Evolutionary conservation across 2,888 invertebrate genomes (phyloP), one percentile per base, ranked within the genome.

Genomic region (Thecophora atra): DNA sequence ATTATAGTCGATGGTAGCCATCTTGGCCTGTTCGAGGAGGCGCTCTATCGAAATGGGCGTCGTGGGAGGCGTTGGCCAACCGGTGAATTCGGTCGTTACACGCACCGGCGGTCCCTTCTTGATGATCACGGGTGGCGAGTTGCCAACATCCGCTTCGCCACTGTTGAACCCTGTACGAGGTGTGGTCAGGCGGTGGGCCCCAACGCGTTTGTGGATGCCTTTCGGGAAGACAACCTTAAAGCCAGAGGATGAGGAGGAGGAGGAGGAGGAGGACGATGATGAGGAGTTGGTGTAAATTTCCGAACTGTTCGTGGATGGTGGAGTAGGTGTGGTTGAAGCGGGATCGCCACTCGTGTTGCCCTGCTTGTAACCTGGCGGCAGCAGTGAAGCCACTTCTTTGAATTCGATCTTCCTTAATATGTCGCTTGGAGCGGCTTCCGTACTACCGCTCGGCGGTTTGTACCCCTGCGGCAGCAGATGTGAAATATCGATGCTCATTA

Each of bases 1-100:
- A 72, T 89, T 82, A 26, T 89, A 88, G 70, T 90, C 90, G 42
- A 89, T 86, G 0, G 90, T 89, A 13, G 89, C 88, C 3, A 91
- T 90, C 0, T 91, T 91, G 78, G 88, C 89, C 77, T 89, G 88
- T 85, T 93, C 93, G 65, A 95, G 82, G 8, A 94, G 88, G 82
- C 94, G 93, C 81, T 95, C 94, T 72, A 94, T 93, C 0, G 94
- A 94, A 78, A 95, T 91, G 0, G 95, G 94, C 0, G 95, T 95
- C 0, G 95, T 95, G 1, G 95, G 93, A 7, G 94, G 92, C 0
- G 94, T 93, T 15, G 95, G 95, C 96, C 96, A 96, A 19, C 96
- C 96, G 17, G 95, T 95, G 80, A 96, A 96, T 85, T 94, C 95
- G 21, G 95, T 96, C 11, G 94, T 94, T 26, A 92, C 93, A 91